Evolutionary conservation across 1,140 invertebrate genomes (phyloP), one percentile per base, ranked within the genome.

Genomic region (Nasonia longicornis): DNA sequence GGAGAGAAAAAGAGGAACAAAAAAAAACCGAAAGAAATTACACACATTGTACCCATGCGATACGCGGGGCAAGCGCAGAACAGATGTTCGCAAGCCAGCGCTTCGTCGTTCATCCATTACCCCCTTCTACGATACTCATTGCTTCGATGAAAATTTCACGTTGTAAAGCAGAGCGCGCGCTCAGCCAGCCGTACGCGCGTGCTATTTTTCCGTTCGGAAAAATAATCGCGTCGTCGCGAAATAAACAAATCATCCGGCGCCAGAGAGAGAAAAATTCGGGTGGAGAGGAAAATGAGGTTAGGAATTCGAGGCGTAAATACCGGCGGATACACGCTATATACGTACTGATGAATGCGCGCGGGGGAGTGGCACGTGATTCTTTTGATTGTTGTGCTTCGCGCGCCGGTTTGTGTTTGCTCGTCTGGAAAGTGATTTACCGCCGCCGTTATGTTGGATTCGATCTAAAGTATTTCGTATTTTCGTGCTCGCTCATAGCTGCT

Each of bases 181-280:
- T 58, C 52, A 20, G 8, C 20, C 8, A 52, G 64, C 45, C 48
- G 67, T 45, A 63, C n/a, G n/a, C 29, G 11, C 38, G 70, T 22
- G 31, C 67, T 72, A 14, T 58, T 79, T 42, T 79, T 63, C 35
- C 11, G 35, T 29, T 64, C 63, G 52, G 74, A 80, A 73, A 80
- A 74, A 80, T 79, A 79, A 79, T 79, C 31, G 10, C 48, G 20
- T 12, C 48, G 20, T n/a, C 52, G 3, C 52, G 52, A 58, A 58
- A 58, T 58, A 58, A 58, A 58, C 20, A 16, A 58, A 58, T n/a
- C 38, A 42, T 42, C 38, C 38, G 31, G 52, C 3, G 52, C 16
- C 2, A 22, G 26, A 26, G 26, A 26, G 11, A 11, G 7, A 4
- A 77, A 66, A 45, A 26, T 77, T 77, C 10, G 31, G 38, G 20